Conservation (phyloP, 2,888 invertebrate species). For the Cybosia mesomella region DNA sequence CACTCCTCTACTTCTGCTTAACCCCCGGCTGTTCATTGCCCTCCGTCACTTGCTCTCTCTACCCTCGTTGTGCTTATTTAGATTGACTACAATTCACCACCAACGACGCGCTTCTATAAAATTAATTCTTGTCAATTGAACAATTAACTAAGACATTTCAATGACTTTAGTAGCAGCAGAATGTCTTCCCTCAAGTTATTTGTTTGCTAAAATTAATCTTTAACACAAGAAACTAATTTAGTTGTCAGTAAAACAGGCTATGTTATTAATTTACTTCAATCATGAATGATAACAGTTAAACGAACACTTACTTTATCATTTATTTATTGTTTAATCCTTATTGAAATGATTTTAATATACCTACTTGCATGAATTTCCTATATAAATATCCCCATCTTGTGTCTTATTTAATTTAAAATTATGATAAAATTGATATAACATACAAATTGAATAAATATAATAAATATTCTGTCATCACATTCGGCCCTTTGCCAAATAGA, state of each 20-base stretch:
- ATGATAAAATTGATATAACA: not conserved
- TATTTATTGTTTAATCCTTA: not conserved
- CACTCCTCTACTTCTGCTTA: conserved; percentile 57
- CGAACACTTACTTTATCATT: not conserved
- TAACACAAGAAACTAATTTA: not conserved
- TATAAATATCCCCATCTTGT: not conserved
- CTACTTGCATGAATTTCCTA: not conserved
- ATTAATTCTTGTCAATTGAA: not conserved
- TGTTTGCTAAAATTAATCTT: not conserved
- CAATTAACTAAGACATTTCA: not conserved
- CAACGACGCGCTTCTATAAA: conserved; percentile 8
- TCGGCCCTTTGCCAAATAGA: not conserved
- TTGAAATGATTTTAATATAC: not conserved
- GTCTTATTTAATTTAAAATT: not conserved
- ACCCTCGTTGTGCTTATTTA: conserved; percentile 65
- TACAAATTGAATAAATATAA: no score
- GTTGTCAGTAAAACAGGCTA: not conserved
- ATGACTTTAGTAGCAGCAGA: not conserved
- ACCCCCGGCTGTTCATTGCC: conserved; percentile 70
- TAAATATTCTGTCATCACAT: no score
- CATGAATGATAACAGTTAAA: not conserved
- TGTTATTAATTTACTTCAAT: not conserved
- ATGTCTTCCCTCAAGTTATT: not conserved
- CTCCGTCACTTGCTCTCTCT: conserved; percentile 57
- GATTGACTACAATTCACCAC: conserved; percentile 45